phyloP scores from a whole-genome alignment of 2,888 invertebrate species.

The Venustoraphidia nigricollis region DNA sequence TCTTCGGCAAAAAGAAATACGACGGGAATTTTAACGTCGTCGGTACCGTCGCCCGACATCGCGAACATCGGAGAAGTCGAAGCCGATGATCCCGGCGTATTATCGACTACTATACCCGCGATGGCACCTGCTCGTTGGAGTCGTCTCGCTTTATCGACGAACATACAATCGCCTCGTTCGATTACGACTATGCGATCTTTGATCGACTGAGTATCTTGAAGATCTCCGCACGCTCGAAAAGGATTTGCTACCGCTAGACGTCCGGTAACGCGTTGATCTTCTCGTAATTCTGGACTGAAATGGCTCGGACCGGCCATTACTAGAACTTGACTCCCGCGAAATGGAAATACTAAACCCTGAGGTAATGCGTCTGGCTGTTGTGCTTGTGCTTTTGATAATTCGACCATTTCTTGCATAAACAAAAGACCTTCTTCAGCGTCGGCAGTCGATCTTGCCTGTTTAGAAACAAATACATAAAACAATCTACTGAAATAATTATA shows the following conservation, averaged over 20 bases:
- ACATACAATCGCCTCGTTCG: slow-evolving; percentile 86
- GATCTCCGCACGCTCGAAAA: slow-evolving; percentile 43
- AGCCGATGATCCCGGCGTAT: slow-evolving; percentile 58
- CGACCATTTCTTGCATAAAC: slow-evolving; percentile 96
- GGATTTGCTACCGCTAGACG: slow-evolving; percentile 51
- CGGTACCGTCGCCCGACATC: slow-evolving; percentile 87
- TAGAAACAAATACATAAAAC: slow-evolving; percentile 10
- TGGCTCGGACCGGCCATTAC: slow-evolving; percentile 78
- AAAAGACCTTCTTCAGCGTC: slow-evolving; percentile 85
- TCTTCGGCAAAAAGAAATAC: slow-evolving; percentile 77
- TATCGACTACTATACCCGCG: slow-evolving; percentile 76
- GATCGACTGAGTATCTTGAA: slow-evolving; percentile 42
- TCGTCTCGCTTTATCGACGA: slow-evolving; percentile 80
- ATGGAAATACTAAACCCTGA: slow-evolving; percentile 31
- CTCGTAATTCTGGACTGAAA: slow-evolving; percentile 65
- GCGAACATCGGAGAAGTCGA: slow-evolving; percentile 75
- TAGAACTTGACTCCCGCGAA: slow-evolving; percentile 24
- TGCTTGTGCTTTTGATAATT: slow-evolving; percentile 60
- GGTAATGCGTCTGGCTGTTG: slow-evolving; percentile 39
- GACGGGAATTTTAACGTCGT: slow-evolving; percentile 78
- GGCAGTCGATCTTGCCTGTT: slow-evolving; percentile 66
- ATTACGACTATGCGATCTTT: slow-evolving; percentile 69
- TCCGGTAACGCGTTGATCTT: slow-evolving; percentile 47
- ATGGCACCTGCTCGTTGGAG: slow-evolving; percentile 70
- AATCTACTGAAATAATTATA: slow-evolving; percentile 5